Conservation (phyloP, 1,140 invertebrate genomes). For the Thaumetopoea pityocampa region DNA sequence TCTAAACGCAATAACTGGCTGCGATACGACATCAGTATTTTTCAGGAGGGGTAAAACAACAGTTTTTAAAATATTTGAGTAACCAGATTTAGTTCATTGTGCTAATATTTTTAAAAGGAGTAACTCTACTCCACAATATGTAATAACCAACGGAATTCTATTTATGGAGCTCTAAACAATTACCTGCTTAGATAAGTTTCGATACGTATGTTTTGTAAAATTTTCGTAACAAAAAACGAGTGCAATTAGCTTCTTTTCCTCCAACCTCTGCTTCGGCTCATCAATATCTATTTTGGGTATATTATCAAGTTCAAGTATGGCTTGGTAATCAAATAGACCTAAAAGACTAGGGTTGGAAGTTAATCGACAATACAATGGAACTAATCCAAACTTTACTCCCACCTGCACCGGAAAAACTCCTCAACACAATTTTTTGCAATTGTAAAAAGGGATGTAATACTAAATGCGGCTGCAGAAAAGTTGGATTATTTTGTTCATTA, state of each 20-base stretch:
- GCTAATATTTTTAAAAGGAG: constrained; percentile 39
- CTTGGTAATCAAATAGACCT: constrained; percentile 17
- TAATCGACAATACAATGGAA: constrained; percentile 12
- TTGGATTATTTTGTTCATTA: neutral
- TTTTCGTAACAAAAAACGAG: constrained; percentile 32
- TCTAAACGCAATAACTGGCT: too few species aligned
- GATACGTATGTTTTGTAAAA: constrained; percentile 31
- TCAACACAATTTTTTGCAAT: too few species aligned
- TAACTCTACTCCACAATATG: constrained; percentile 31
- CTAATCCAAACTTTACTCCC: constrained; percentile 9
- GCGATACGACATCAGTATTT: too few species aligned
- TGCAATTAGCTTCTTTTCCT: too few species aligned
- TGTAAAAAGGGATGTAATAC: neutral
- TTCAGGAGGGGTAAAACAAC: too few species aligned
- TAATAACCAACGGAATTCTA: constrained; percentile 33
- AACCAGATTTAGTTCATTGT: constrained; percentile 38
- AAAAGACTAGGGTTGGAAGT: constrained; percentile 18
- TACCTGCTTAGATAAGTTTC: constrained; percentile 31
- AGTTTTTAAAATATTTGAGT: constrained; percentile 44
- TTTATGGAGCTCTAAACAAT: constrained; percentile 40
- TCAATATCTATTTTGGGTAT: too few species aligned
- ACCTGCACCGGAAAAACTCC: too few species aligned
- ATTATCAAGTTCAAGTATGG: constrained; percentile 13
- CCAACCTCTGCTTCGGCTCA: too few species aligned
- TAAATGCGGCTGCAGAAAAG: neutral